Percentiles rank a stretch among this genome's conserved stretches.
phyloP scores from a whole-genome alignment of 2,888 invertebrate species.

The Oithona nana region DNA sequence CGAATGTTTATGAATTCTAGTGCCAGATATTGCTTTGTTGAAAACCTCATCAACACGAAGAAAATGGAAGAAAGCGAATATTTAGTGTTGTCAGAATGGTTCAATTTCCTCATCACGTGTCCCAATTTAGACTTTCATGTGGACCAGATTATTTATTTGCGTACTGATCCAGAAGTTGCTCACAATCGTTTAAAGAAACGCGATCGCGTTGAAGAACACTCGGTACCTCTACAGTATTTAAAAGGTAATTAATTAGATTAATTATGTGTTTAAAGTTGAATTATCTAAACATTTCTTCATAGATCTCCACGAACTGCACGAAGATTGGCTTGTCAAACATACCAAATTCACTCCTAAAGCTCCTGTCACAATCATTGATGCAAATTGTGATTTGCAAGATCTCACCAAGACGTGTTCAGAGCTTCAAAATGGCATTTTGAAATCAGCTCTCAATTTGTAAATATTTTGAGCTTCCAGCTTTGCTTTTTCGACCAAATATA shows the following conservation, averaged over 20 bases:
- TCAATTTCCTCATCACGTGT: constrained; percentile 48
- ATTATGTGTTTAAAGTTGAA: too few species aligned
- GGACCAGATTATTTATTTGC: constrained; percentile 13
- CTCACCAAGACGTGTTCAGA: not conserved
- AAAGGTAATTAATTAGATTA: constrained; percentile 28
- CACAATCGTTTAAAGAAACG: constrained; percentile 51
- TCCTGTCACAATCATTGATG: constrained; percentile 15
- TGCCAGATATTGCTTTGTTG: constrained; percentile 34
- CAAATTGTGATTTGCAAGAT: not conserved
- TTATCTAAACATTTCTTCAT: not conserved
- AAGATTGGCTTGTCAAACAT: constrained; percentile 36
- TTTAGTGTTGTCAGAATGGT: constrained; percentile 67
- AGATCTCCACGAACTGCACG: constrained; percentile 51
- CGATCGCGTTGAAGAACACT: constrained; percentile 58
- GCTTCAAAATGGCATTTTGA: too few species aligned
- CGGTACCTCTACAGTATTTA: constrained; percentile 59
- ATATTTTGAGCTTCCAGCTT: too few species aligned
- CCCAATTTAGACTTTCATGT: constrained; percentile 46
- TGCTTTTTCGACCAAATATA: too few species aligned
- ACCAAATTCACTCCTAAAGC: constrained; percentile 22
- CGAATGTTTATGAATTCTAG: too few species aligned
- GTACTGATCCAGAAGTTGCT: constrained; percentile 23
- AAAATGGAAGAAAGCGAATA: constrained; percentile 53
- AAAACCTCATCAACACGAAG: constrained; percentile 39
- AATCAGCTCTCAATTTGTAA: too few species aligned